Base-by-base conservation (phyloP, 2,797 vertebrate species). In the Molossus molossus region DNA sequence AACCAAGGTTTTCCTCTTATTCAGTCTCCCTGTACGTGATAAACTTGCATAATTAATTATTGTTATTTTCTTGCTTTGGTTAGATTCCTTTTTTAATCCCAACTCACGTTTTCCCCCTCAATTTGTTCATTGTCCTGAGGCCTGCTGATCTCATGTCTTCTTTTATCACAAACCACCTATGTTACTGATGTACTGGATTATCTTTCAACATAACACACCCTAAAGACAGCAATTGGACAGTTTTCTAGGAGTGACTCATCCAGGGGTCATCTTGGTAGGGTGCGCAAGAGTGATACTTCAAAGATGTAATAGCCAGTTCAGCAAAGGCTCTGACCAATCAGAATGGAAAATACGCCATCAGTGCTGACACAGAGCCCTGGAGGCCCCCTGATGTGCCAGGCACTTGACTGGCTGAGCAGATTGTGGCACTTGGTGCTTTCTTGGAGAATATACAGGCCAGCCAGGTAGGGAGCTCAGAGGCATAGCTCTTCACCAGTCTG, bases 301-400 rank as follows among this genome's bases (percentile, higher is more conserved):
- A 75, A 96, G 77, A 92, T 95, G 93, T 58, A 83, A 73, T 86
- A 90, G 83, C 72, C 84, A 70, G 9, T 92, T 97, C 77, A 57
- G 40, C 69, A 45, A 91, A 92, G 53, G 2, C 9, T 87, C 60
- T 93, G 80, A 79, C 72, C n/a, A 70, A 14, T 94, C 37, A 33
- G 58, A 88, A 75, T 18, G 37, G n/a, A 81, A 53, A 93, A 40
- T 29, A 64, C 81, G 70, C 1, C 85, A 64, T 79, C 20, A n/a
- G 5, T 55, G 20, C 7, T 29, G 29, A 90, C 55, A 21, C 45
- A 58, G 86, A 73, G 6, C 77, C 50, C 64, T 57, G 21, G 48
- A 86, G 65, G 20, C 18, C 40, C 17, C 33, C 37, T 45, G 40
- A 23, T 1, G 5, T 9, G 58, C 37, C 50, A 73, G 50, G 45